Conservation (phyloP, 2,797 vertebrate genomes). For the Sebastes melanostomus region DNA sequence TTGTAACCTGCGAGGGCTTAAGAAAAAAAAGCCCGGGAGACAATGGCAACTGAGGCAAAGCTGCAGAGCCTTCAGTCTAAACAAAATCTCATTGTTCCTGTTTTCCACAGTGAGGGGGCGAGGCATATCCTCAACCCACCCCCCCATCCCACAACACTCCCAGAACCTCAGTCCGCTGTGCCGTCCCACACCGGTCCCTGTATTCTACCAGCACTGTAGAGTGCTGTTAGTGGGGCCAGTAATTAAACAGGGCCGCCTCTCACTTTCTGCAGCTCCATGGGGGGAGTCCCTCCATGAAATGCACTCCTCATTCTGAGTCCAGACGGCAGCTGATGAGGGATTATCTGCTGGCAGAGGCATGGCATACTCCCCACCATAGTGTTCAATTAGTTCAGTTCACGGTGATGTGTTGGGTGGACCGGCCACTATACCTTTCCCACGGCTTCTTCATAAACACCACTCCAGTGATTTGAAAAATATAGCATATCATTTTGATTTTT, state of each 20-base stretch:
- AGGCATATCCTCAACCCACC: conserved; percentile 49
- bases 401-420: conserved; percentile 74
- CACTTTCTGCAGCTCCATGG: conserved; percentile 84
- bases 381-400: conserved; percentile 90
- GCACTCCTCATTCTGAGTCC: conserved; percentile 85
- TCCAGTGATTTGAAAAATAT: background rate
- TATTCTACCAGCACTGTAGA: conserved; percentile 42
- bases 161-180: conserved; percentile 41
- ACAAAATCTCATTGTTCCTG: conserved; percentile 80
- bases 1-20: conserved; percentile 69
- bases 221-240: conserved; percentile 77
- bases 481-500: background rate
- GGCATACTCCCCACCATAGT: conserved; percentile 83
- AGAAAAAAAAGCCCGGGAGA: conserved; percentile 63
- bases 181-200: conserved; percentile 46
- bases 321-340: conserved; percentile 87
- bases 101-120: conserved; percentile 74
- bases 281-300: conserved; percentile 85
- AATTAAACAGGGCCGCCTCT: conserved; percentile 88
- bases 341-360: conserved; percentile 84
- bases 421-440: conserved; percentile 85
- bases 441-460: conserved; percentile 64
- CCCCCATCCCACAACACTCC: conserved; percentile 67
- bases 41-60: conserved; percentile 71
- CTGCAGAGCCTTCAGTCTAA: conserved; percentile 69